phyloP scores from a whole-genome alignment of 2,797 vertebrate species.

The Lates japonicus region DNA sequence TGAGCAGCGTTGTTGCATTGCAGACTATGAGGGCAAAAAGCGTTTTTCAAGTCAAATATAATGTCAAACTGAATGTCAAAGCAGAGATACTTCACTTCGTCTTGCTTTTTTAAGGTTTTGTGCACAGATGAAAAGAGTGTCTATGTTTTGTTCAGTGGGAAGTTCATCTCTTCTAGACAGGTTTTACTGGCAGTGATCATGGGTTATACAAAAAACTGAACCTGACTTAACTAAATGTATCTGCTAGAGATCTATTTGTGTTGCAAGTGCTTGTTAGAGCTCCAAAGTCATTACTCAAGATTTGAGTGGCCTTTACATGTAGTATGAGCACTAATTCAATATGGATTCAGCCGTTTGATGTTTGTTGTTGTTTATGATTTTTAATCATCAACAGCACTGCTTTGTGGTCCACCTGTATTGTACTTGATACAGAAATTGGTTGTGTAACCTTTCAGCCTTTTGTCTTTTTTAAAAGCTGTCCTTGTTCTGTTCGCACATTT shows the following conservation, averaged over 20 bases:
- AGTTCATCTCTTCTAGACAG: background rate
- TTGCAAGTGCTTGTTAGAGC: background rate
- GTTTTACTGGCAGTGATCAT: background rate
- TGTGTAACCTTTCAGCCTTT: background rate
- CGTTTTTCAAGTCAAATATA: conserved; percentile 9
- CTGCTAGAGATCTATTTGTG: background rate
- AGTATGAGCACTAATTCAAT: background rate
- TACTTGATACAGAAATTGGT: background rate
- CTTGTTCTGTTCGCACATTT: conserved; percentile 22
- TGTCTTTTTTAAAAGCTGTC: conserved; percentile 5
- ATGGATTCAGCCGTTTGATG: background rate
- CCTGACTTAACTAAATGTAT: background rate
- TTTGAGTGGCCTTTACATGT: background rate
- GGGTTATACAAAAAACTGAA: background rate
- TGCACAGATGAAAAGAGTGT: background rate
- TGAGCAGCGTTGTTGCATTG: background rate
- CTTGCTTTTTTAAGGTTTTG: background rate
- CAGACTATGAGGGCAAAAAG: background rate
- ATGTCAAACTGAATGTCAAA: background rate
- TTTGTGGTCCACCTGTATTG: conserved; percentile 2
- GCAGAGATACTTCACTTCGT: background rate
- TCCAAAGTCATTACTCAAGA: background rate
- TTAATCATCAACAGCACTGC: background rate
- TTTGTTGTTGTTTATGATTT: background rate
- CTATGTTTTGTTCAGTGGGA: background rate